Evolutionary conservation across 92 coral and sea anemone genomes (phyloP).

Genomic region (Micromussa lordhowensis): DNA sequence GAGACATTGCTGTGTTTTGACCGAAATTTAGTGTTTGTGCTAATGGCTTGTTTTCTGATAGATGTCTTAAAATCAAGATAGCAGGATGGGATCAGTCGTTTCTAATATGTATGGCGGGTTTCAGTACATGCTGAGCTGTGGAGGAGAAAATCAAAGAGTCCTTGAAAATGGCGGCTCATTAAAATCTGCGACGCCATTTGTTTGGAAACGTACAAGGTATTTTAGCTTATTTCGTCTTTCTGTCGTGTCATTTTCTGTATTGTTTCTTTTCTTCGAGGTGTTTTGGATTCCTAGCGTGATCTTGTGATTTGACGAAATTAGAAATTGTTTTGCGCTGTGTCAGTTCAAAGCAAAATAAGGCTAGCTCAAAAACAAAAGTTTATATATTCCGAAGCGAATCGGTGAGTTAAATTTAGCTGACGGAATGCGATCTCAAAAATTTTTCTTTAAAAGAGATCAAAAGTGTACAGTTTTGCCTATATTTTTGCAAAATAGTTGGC

Average conservation of each 20-base stretch:
- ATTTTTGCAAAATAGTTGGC: background rate
- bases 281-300: background rate
- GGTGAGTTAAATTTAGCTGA: background rate
- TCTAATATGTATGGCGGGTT: slow-evolving; percentile 81
- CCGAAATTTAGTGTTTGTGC: background rate
- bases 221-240: background rate
- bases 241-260: background rate
- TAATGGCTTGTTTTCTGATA: slow-evolving; percentile 11
- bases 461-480: background rate
- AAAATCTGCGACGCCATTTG: slow-evolving; percentile 66
- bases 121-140: slow-evolving; percentile 81
- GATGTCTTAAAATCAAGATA: slow-evolving; percentile 22
- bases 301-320: slow-evolving; percentile 1
- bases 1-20: background rate
- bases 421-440: background rate
- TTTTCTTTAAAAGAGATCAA: background rate
- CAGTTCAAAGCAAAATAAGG: background rate
- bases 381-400: background rate
- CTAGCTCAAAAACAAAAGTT: no score
- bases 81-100: slow-evolving; percentile 86
- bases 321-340: background rate
- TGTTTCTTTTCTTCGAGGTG: background rate
- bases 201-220: slow-evolving; percentile 85
- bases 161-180: slow-evolving; percentile 19
- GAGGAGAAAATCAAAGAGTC: slow-evolving; percentile 50